Base-by-base conservation (phyloP, 2,888 invertebrate genomes). In the Platerodrilus igneus region DNA sequence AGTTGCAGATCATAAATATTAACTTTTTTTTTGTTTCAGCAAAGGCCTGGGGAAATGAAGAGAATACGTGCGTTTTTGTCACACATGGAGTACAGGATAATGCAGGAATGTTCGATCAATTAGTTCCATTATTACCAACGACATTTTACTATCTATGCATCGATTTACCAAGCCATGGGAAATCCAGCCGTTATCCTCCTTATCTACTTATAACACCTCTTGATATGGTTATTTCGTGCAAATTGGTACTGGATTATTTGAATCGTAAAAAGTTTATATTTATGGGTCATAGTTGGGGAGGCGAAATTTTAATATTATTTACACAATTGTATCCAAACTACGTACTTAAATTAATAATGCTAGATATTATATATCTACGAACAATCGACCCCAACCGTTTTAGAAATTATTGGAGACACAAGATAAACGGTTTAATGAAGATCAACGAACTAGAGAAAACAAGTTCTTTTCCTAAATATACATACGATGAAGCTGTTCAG, bases 141-240 rank as follows among this genome's bases (percentile, higher is more conserved):
- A 59, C 5, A 18, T 69, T 52, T 57, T 72, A 53, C 51, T 75
- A 59, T 51, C 62, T 72, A 15, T 66, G 67, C 41, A 57, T 72
- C 26, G 80, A 81, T 51, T 59, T 79, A 2, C 80, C 80, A 0
- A 77, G 83, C 0, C 77, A 73, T 46, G 79, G 79, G 1, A 69
- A 62, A 21, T 80, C 79, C 0, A 74, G 75, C 34, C 72, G 71
- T 11, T 70, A 73, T 25, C 75, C 76, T 0, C 48, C 53, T n/a
- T 43, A 53, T 40, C 36, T 62, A 19, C 56, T 54, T 57, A 44
- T 75, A 20, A 64, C 66, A 23, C 42, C 63, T 0, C 60, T 67
- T 9, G 73, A 76, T 46, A 58, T 72, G 44, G 53, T 73, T 4
- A 66, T 71, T 9, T 50, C 48, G 2, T 59, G 58, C 32, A 59